Base-by-base conservation (phyloP, 2,888 invertebrate genomes). In the Plutella xylostella region DNA sequence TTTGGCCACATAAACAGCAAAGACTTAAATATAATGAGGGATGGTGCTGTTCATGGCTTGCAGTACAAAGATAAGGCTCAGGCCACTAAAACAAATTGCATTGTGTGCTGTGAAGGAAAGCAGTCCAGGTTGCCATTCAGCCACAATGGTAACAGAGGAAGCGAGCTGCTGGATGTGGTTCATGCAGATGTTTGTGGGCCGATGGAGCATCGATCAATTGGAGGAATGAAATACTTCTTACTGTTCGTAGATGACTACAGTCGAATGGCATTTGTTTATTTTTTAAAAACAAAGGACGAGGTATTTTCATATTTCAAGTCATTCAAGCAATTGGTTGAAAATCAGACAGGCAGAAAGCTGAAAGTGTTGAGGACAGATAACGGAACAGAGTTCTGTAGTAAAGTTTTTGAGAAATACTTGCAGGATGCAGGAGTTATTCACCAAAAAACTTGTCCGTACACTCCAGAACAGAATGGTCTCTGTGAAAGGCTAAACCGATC, bases 221-320 rank as follows among this genome's bases (percentile, higher is more conserved):
- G 65, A 68, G 53, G 63, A n/a, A n/a, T n/a, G n/a, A n/a, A n/a
- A n/a, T n/a, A n/a, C n/a, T n/a, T n/a, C n/a, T n/a, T n/a, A n/a
- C n/a, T n/a, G n/a, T n/a, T n/a, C n/a, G n/a, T n/a, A n/a, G n/a
- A n/a, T n/a, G n/a, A 69, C 49, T 52, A 45, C 43, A 58, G 53
- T 18, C 46, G 50, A 34, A 56, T 55, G 50, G 50, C 48, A n/a
- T 54, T 53, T 48, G 51, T 55, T 41, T 62, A 60, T 47, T 56
- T 61, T 48, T 17, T 65, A n/a, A 65, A 58, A 47, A 46, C 46
- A 7, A 67, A 65, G 44, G 51, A 51, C 48, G 56, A 70, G 45
- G 56, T 51, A 6, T 45, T 51, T n/a, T 41, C 48, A 18, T 37
- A 37, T 41, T 50, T 52, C 28, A 47, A 48, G 38, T 43, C 58